Base-by-base conservation (phyloP, 1,140 invertebrate species). In the Solenopsis fugax region DNA sequence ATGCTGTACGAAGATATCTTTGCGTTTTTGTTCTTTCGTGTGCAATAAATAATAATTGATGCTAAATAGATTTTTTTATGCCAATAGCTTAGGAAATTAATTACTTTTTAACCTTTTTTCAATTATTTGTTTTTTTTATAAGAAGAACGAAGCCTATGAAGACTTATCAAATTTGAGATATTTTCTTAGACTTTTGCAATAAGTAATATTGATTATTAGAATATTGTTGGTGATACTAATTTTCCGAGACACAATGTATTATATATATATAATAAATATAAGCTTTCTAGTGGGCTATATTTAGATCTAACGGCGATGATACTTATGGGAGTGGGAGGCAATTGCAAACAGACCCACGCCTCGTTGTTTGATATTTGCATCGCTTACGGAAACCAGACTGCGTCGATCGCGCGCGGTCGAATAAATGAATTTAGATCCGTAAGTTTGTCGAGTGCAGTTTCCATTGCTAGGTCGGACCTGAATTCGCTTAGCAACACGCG, bases 401-500 rank as follows among this genome's bases (percentile, higher is more conserved):
- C 87, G 90, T 37, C 73, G 89, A 90, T 91, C 87, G 86, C 13
- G 6, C 89, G 58, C 72, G 87, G 24, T 29, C 64, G 90, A 91
- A 91, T 91, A 91, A 88, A 91, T 91, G 90, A 91, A 91, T 91
- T 87, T 88, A 69, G 84, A 90, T 88, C 58, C 37, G 77, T 67
- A 37, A 54, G 52, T 18, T 54, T 9, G 34, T 21, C 72, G 72
- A 87, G 65, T 91, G 90, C 90, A 91, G 87, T 90, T 88, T 76
- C 54, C 48, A 69, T 84, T 71, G 50, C 24, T 73, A 75, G 81
- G 13, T 45, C 7, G 29, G 50, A 29, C 58, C 56, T 87, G 67
- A 87, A 89, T 87, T 90, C 73, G 85, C 89, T 75, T 89, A 84
- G 77, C 88, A 90, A 90, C 89, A 75, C 80, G 84, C 56, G 58